Conservation (phyloP, 1,140 invertebrate species). For the Listronotus bonariensis region DNA sequence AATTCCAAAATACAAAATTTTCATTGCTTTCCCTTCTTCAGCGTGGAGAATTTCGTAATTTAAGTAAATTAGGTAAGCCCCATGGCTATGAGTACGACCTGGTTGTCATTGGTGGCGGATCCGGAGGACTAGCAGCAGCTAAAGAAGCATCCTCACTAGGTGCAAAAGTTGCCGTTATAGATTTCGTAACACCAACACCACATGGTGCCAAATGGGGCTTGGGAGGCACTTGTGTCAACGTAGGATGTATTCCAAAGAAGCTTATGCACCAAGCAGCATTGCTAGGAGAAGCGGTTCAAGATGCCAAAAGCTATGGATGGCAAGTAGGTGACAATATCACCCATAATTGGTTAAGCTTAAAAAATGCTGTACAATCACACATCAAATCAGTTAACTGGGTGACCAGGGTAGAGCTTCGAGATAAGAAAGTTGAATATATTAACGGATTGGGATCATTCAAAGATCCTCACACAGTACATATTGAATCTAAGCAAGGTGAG, state of each 20-base stretch:
- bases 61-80: too few relatives aligned
- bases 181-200: conserved; percentile 89
- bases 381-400: conserved; percentile 94
- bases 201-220: conserved; percentile 86
- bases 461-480: conserved; percentile 77
- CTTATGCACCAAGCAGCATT: conserved; percentile 94
- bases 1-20: too few relatives aligned
- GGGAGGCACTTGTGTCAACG: conserved; percentile 96
- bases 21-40: too few relatives aligned
- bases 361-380: conserved; percentile 79
- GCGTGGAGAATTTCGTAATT: too few relatives aligned
- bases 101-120: conserved; percentile 93
- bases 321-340: conserved; percentile 69
- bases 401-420: conserved; percentile 81
- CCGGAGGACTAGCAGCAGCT: conserved; percentile 90
- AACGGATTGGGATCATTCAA: conserved; percentile 87
- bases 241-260: conserved; percentile 98
- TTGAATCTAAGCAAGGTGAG: conserved; percentile 76
- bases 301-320: conserved; percentile 82
- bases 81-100: conserved; percentile 76
- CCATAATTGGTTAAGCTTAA: conserved; percentile 74
- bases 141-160: conserved; percentile 87
- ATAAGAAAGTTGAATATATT: conserved; percentile 90
- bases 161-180: conserved; percentile 88
- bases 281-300: conserved; percentile 76